Conservation (phyloP, 2,113 vertebrate species). For the Lagopus leucura region DNA sequence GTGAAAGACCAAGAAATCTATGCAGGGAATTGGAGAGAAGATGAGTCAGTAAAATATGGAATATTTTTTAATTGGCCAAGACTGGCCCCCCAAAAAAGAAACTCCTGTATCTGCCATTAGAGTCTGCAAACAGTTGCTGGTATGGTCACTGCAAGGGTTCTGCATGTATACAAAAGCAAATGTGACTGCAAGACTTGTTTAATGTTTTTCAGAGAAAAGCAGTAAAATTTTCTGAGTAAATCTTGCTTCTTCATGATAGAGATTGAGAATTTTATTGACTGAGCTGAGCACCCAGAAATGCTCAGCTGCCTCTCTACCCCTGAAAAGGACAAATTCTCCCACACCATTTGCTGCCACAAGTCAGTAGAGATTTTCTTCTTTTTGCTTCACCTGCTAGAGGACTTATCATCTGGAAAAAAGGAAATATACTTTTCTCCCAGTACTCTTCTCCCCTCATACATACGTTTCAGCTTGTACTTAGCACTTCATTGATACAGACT, state of each 20-base stretch:
- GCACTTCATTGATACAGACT: neutral
- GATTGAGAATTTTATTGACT: neutral
- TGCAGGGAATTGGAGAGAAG: neutral
- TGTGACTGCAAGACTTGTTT: neutral
- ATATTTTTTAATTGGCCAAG: neutral
- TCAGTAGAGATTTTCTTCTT: neutral
- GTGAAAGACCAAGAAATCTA: neutral
- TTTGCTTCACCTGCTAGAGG: neutral
- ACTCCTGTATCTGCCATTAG: neutral
- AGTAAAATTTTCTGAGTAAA: neutral
- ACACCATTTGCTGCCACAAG: neutral
- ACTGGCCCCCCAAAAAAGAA: neutral
- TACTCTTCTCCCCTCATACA: neutral
- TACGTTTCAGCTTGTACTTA: neutral
- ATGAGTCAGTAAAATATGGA: neutral
- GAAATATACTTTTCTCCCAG: neutral
- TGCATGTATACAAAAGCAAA: neutral
- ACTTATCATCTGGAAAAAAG: neutral
- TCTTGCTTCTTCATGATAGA: neutral
- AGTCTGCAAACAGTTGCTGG: neutral
- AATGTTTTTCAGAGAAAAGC: neutral
- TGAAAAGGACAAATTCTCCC: neutral
- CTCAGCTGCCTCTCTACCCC: neutral
- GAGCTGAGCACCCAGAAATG: neutral
- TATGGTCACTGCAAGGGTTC: neutral